Base-by-base conservation (phyloP, 2,113 vertebrate species). In the Sardina pilchardus region DNA sequence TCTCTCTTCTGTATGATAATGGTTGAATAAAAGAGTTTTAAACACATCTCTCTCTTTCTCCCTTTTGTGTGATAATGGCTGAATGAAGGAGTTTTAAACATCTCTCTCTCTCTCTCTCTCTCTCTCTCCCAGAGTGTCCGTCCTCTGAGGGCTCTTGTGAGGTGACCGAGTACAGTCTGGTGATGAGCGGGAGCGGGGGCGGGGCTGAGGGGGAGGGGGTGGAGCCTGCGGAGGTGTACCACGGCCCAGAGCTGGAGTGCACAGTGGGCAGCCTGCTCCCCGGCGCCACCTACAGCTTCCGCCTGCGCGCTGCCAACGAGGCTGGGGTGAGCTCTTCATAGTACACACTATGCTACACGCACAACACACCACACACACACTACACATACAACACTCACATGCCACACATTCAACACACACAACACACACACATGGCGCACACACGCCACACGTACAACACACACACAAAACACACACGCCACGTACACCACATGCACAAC, bases 201-300 rank as follows among this genome's bases (percentile, higher is more conserved):
- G 59, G 26, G 21, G 59, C 24, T 24, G 59, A 63, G 19, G 59
- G 4, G 1, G 53, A 4, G 0, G 94, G 96, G 84, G 88, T 93
- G 0, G 93, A 93, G 0, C 94, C 95, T 4, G 95, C 95, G 0
- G 97, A 98, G 89, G 96, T 98, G 19, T 99, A 98, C 92, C 94
- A 95, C 0, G 98, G 98, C 19, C 92, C 96, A 0, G 96, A 96
- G 85, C 94, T 98, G 85, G 96, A 98, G 87, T 99, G 98, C 91
- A 98, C 97, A 0, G 94, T 99, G 0, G 90, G 96, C 83, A 96
- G 95, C 89, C 96, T 99, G 81, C 96, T 99, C 0, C 98, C 98
- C 0, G 98, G 98, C 42, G 96, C 97, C 5, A 93, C 94, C 0
- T 99, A 99, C 63, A 86, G 90, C 63, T 98, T 99, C 95, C 78